Conservation (phyloP, 1,140 invertebrate species). For the Pantala flavescens region DNA sequence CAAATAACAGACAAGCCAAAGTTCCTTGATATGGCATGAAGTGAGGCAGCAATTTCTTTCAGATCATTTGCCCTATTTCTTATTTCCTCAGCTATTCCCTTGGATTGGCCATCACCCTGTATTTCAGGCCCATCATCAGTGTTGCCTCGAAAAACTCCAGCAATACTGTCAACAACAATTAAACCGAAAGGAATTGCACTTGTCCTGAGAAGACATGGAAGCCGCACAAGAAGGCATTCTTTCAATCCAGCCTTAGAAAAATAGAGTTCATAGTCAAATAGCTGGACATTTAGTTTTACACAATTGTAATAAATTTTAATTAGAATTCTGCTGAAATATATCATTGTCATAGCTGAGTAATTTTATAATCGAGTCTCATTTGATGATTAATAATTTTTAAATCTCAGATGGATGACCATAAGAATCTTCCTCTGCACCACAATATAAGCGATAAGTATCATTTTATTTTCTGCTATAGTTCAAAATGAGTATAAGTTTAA, state of each 20-base stretch:
- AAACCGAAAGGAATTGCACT: slow-evolving; percentile 44
- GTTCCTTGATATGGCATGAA: slow-evolving; percentile 45
- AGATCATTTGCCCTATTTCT: slow-evolving; percentile 43
- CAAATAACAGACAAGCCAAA: slow-evolving; percentile 51
- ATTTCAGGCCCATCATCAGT: slow-evolving; percentile 37
- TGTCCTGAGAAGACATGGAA: slow-evolving; percentile 34
- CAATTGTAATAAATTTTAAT: too few species aligned
- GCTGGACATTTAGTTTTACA: too few species aligned
- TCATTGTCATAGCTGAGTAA: too few species aligned
- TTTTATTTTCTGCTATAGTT: too few species aligned
- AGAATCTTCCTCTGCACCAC: too few species aligned
- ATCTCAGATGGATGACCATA: too few species aligned
- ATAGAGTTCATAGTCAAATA: slow-evolving; percentile 17
- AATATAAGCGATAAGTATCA: too few species aligned
- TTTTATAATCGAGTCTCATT: too few species aligned
- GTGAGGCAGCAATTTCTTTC: slow-evolving; percentile 40
- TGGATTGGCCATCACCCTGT: slow-evolving; percentile 18
- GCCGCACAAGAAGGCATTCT: slow-evolving; percentile 41
- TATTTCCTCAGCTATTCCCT: background rate
- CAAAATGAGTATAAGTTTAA: too few species aligned
- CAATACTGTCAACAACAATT: slow-evolving; percentile 64
- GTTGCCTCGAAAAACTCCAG: slow-evolving; percentile 55
- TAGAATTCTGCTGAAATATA: too few species aligned
- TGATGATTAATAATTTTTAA: too few species aligned
- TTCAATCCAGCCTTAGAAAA: slow-evolving; percentile 44